These are phyloP conservation scores for Mus musculus DNA, from an alignment of 2,113 vertebrate species.

Conservation along the genomic window GRCm39 chr2:72791001-72791500, in stretches of 20 bases:
- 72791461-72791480: not conserved
- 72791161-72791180: not conserved
- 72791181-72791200: not conserved
- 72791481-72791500: not conserved
- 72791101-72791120: not conserved
- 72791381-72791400: not conserved
- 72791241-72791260: not conserved
- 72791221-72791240: not conserved
- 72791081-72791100: not conserved
- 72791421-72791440: not conserved
- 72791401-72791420: not conserved
- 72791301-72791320: not conserved
- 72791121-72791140: not conserved
- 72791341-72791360: not conserved
- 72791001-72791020: not conserved
- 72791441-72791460: slow-evolving; percentile 19
- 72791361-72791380: not conserved
- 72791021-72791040: not conserved
- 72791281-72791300: not conserved
- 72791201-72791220: not conserved
- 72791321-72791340: too few species aligned
- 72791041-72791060: not conserved
- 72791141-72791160: not conserved
- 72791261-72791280: not conserved
- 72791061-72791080: not conserved